phyloP scores from a whole-genome alignment of 2,113 vertebrate genomes.

The Gobio gobio region DNA sequence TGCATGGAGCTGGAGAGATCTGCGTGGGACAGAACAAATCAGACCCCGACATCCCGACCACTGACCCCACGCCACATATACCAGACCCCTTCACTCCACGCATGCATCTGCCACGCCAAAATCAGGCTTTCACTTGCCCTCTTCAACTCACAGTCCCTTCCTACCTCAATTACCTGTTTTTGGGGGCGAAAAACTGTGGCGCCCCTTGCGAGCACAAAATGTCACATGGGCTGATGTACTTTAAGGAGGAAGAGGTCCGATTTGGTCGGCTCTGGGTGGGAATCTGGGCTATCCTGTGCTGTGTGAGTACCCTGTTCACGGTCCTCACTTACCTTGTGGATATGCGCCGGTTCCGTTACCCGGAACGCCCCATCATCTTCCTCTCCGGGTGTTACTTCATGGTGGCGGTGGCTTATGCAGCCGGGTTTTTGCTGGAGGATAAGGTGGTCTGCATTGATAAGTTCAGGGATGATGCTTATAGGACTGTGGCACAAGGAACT shows the following conservation, averaged over 20 bases:
- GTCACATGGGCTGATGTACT: conserved; percentile 89
- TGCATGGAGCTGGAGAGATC: conserved; percentile 84
- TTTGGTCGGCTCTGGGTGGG: conserved; percentile 90
- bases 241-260: conserved; percentile 85
- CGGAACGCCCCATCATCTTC: conserved; percentile 91
- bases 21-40: conserved; percentile 89
- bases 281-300: conserved; percentile 86
- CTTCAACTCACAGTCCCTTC: conserved; percentile 87
- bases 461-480: conserved; percentile 84
- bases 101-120: conserved; percentile 24
- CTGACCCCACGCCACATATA: conserved; percentile 71
- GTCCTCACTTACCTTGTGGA: conserved; percentile 91
- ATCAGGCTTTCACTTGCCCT: conserved; percentile 84
- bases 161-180: conserved; percentile 87
- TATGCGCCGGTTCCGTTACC: conserved; percentile 88
- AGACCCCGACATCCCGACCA: conserved; percentile 71
- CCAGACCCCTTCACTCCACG: conserved; percentile 72
- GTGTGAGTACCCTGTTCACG: conserved; percentile 88
- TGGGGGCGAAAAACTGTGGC: conserved; percentile 89
- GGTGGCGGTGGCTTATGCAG: conserved; percentile 87
- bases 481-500: conserved; percentile 89
- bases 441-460: conserved; percentile 85
- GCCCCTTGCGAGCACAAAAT: conserved; percentile 87
- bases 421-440: conserved; percentile 88
- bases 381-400: conserved; percentile 93